Evolutionary conservation across 2,113 vertebrate genomes (phyloP).

Genomic region (Sporophila hypoxantha): DNA sequence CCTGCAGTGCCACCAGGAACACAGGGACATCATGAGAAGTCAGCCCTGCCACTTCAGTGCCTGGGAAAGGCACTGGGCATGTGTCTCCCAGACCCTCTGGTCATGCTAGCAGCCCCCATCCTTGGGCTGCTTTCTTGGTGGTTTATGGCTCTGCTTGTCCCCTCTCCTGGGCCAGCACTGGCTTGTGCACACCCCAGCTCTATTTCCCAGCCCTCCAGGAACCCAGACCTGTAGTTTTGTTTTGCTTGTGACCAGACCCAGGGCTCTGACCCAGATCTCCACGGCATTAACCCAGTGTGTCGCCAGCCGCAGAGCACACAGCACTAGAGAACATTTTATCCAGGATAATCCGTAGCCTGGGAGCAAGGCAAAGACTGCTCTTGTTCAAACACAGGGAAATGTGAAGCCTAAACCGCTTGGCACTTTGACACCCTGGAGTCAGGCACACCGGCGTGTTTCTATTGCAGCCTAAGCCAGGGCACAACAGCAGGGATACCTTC

Average conservation of each 20-base stretch:
- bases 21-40: rapidly evolving
- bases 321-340: slow-evolving; percentile 48
- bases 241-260: slow-evolving; percentile 1
- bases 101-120: background rate
- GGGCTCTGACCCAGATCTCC: slow-evolving; percentile 24
- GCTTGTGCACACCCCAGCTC: background rate
- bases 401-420: slow-evolving; percentile 53
- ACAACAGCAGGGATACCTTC: background rate
- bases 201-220: background rate
- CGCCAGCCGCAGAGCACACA: slow-evolving; percentile 9
- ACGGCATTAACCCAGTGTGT: slow-evolving; percentile 20
- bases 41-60: background rate
- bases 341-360: slow-evolving; percentile 48
- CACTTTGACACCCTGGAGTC: slow-evolving; percentile 11
- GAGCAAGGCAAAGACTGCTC: slow-evolving; percentile 31
- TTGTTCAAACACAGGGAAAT: slow-evolving; percentile 52
- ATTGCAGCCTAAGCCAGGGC: background rate
- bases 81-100: background rate
- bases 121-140: background rate
- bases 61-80: rapidly evolving
- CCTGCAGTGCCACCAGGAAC: background rate
- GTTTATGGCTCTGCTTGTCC: background rate
- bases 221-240: background rate
- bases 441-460: background rate
- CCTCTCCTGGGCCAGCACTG: background rate